These are phyloP conservation scores for Rhodophaea formosa DNA, from an alignment of 2,888 invertebrate species.

Conservation along the genomic window DNA sequence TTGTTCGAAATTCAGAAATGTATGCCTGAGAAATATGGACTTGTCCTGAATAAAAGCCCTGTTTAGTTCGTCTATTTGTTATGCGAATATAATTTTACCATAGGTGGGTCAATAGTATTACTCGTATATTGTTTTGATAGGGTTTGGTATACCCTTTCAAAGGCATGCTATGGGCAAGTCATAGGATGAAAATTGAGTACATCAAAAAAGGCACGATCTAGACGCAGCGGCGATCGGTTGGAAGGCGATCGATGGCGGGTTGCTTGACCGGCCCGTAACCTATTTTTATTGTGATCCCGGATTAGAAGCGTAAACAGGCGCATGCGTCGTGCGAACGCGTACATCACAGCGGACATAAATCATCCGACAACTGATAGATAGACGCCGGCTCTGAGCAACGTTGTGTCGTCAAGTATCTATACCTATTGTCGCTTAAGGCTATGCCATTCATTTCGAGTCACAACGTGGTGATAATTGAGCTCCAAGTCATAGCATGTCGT, in stretches of 20 bases:
- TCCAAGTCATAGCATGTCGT: too few relatives aligned
- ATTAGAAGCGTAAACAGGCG: slow-evolving; percentile 54
- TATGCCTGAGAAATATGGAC: too few relatives aligned
- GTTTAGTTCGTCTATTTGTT: too few relatives aligned
- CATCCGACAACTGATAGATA: slow-evolving; percentile 32
- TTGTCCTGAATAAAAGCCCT: too few relatives aligned
- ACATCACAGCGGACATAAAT: slow-evolving; percentile 41
- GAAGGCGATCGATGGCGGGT: slow-evolving; percentile 52
- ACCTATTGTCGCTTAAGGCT: neutral
- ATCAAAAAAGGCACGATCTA: slow-evolving; percentile 9
- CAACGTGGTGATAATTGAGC: too few relatives aligned
- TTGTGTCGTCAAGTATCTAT: neutral
- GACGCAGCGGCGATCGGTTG: slow-evolving; percentile 22
- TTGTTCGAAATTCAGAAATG: too few relatives aligned
- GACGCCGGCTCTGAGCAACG: neutral
- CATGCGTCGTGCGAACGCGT: slow-evolving; percentile 42
- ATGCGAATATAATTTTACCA: too few relatives aligned
- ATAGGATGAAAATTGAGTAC: neutral
- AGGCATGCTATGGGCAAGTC: neutral
- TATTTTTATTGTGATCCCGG: slow-evolving; percentile 62
- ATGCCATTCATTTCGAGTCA: too few relatives aligned
- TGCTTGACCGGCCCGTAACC: slow-evolving; percentile 59
- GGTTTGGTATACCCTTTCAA: too few relatives aligned
- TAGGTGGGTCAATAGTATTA: too few relatives aligned
- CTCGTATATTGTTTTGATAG: too few relatives aligned